Conservation (phyloP, 2,888 invertebrate genomes). For the Hemicrepidius hirtus region DNA sequence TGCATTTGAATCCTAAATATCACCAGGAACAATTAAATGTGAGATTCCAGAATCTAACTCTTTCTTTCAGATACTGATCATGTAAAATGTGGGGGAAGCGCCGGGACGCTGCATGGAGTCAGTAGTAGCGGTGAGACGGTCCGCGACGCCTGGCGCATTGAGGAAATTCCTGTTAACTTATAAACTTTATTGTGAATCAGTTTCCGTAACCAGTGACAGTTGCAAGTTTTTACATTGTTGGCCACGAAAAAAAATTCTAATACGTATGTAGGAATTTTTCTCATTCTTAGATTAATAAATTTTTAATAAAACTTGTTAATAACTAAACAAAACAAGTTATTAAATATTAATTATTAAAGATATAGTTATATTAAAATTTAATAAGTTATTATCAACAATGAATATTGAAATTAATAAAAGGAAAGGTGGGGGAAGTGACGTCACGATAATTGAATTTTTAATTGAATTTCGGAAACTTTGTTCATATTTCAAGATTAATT, state of each 20-base stretch:
- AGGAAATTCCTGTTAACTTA: constrained; percentile 18
- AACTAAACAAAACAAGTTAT: not conserved
- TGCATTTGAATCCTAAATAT: not conserved
- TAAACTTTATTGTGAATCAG: constrained; percentile 26
- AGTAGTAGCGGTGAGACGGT: constrained; percentile 55
- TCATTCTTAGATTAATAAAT: not conserved
- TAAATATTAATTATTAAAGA: too few relatives aligned
- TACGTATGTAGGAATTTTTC: constrained; percentile 4
- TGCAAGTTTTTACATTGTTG: not conserved
- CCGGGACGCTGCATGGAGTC: constrained; percentile 59
- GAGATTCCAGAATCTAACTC: constrained; percentile 18
- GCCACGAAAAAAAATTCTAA: constrained; percentile 6
- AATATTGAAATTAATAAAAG: not conserved
- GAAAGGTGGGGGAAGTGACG: not conserved
- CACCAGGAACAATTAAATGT: not conserved
- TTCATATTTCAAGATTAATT: too few relatives aligned
- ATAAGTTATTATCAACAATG: too few relatives aligned
- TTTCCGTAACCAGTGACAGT: constrained; percentile 12
- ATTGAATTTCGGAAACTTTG: not conserved
- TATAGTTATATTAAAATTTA: too few relatives aligned
- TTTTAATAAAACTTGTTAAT: not conserved
- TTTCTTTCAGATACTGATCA: constrained; percentile 47
- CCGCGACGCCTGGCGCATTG: constrained; percentile 47
- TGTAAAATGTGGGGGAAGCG: constrained; percentile 54
- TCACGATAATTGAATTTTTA: not conserved